Evolutionary conservation across 2,113 vertebrate species (phyloP), one percentile per base, ranked within the genome.

Genomic region (Lepidothrix coronata): DNA sequence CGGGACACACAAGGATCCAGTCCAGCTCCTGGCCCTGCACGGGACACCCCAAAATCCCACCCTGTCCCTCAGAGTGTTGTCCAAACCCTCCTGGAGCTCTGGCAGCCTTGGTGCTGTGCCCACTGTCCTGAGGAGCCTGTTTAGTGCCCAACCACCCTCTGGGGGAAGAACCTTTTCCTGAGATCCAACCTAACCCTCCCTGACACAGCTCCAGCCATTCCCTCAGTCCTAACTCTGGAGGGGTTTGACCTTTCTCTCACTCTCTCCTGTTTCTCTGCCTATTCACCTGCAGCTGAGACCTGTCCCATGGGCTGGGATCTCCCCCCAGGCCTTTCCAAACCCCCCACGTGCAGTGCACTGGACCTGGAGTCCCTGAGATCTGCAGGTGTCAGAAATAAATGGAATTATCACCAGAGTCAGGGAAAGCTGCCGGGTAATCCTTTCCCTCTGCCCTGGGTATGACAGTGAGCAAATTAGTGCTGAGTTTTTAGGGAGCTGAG

Each of bases 11-110:
- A 15, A 21, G 43, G 21, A 20, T 2, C 20, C 19, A 2, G 41
- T 2, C 15, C 27, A 14, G 18, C 54, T 11, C 54, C 74, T 5
- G 66, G 66, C 14, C 35, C 76, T 10, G 49, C 25, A 3, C 20
- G 1, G 43, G 22, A 2, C 44, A 4, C 27, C 73, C 63, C 33
- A 1, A 12, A 21, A 31, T 12, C 30, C 44, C 49, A 5, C 5
- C 31, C 20, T 2, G 55, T 0, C 3, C 2, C n/a, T 1, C 21
- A 4, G 7, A 3, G 3, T 37, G 12, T 3, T 11, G 51, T 12
- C 27, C 44, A 1, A 44, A 70, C 14, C 5, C 77, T 6, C 14
- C 44, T 0, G 1, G 43, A 11, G 11, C 31, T 37, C 51, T 4
- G 37, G 59, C 59, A 62, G 37, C 59, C 25, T 41, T 62, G 27